A percentile compares a stretch with the other conserved stretches of the same genome.
These are phyloP conservation scores for Glandiceps talaboti DNA, from an alignment of 53 echinoderm and acorn worm genomes.

Conservation along the genomic window DNA sequence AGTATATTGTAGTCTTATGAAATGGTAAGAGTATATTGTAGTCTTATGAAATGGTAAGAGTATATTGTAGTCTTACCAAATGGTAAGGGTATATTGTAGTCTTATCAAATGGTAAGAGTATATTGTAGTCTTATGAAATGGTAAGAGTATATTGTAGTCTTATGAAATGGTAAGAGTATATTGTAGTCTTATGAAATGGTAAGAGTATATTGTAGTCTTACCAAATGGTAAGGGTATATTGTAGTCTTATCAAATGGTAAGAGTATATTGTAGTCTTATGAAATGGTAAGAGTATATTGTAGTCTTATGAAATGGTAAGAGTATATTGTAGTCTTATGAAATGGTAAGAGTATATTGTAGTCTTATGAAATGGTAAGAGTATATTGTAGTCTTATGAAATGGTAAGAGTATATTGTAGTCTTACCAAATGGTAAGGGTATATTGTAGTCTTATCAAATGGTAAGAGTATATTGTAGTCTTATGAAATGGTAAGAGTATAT, in stretches of 20 bases:
- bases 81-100: slow-evolving; percentile 30
- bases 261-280: slow-evolving; percentile 53
- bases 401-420: slow-evolving; percentile 27
- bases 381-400: slow-evolving; percentile 74
- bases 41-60: slow-evolving; percentile 45
- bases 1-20: slow-evolving; percentile 62
- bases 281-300: slow-evolving; percentile 38
- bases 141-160: slow-evolving; percentile 29
- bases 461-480: slow-evolving; percentile 34
- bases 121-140: slow-evolving; percentile 68
- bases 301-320: slow-evolving; percentile 47
- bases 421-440: slow-evolving; percentile 47
- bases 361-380: slow-evolving; percentile 42
- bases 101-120: slow-evolving; percentile 44
- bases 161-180: slow-evolving; percentile 49
- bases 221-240: slow-evolving; percentile 44
- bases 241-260: slow-evolving; percentile 44
- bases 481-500: slow-evolving; percentile 48
- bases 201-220: slow-evolving; percentile 43
- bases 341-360: slow-evolving; percentile 34
- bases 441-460: slow-evolving; percentile 59
- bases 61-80: slow-evolving; percentile 65
- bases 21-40: slow-evolving; percentile 32
- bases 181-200: slow-evolving; percentile 59
- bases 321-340: slow-evolving; percentile 61